Conservation (phyloP, 1,140 invertebrate genomes). For the Episyrphus balteatus region DNA sequence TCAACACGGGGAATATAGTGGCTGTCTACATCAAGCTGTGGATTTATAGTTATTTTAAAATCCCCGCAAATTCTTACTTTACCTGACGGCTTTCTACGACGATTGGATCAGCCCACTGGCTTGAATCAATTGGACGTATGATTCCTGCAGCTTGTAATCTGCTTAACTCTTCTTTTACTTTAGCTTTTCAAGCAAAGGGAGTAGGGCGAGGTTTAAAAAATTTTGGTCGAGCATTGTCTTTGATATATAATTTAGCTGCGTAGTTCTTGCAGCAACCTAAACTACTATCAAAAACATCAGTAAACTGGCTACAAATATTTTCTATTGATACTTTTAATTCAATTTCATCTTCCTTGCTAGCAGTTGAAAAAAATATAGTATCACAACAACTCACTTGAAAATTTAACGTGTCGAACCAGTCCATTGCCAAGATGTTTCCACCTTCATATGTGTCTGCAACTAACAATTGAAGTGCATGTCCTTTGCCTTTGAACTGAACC, state of each 20-base stretch:
- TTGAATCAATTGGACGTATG: slow-evolving; percentile 12
- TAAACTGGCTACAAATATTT: not conserved
- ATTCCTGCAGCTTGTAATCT: slow-evolving; percentile 22
- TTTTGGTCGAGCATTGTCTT: slow-evolving; percentile 1
- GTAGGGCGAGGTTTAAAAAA: slow-evolving; percentile 2
- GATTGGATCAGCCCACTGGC: slow-evolving; percentile 37
- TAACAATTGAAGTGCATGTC: too few relatives aligned
- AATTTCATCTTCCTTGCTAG: too few relatives aligned
- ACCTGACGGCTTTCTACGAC: slow-evolving; percentile 38
- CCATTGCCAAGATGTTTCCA: too few relatives aligned
- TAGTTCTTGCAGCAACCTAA: slow-evolving; percentile 3
- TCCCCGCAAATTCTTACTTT: slow-evolving; percentile 31
- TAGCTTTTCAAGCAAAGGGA: not conserved
- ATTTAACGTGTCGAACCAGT: too few relatives aligned
- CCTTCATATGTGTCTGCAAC: too few relatives aligned
- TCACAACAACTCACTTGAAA: too few relatives aligned
- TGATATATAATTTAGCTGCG: not conserved
- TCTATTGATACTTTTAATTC: not conserved
- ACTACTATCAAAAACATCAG: slow-evolving; percentile 1
- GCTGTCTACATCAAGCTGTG: slow-evolving; percentile 9
- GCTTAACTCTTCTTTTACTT: slow-evolving; percentile 29
- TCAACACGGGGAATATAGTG: slow-evolving; percentile 17
- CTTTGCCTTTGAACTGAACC: too few relatives aligned
- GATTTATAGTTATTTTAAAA: slow-evolving; percentile 6
- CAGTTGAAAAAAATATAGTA: too few relatives aligned